Conservation (phyloP, 2,113 vertebrate genomes). For the Siniperca knerii region DNA sequence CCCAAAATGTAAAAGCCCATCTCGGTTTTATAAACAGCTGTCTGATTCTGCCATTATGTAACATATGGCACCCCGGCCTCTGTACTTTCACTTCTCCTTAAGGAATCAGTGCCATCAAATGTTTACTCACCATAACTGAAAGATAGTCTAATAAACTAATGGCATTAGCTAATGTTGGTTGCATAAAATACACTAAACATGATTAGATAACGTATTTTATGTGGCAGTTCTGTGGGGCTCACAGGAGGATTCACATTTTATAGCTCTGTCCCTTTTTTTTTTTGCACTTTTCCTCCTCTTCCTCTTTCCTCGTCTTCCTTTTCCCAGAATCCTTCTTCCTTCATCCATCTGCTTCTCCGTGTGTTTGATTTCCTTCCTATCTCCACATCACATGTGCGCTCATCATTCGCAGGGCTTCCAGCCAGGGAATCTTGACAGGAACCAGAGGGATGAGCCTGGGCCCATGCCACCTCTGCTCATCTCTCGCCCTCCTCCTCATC, state of each 20-base stretch:
- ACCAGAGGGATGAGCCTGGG: slow-evolving; percentile 47
- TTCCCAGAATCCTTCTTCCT: slow-evolving; percentile 15
- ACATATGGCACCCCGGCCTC: not conserved
- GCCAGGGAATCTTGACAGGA: slow-evolving; percentile 45
- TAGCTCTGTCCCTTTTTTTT: not conserved
- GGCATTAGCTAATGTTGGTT: slow-evolving; percentile 3
- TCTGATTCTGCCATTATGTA: slow-evolving; percentile 36
- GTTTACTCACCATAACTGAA: slow-evolving; percentile 3
- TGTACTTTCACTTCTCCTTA: not conserved
- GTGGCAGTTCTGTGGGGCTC: not conserved
- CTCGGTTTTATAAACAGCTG: slow-evolving; percentile 47
- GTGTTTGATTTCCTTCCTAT: slow-evolving; percentile 3
- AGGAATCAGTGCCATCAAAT: not conserved
- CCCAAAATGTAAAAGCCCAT: slow-evolving; percentile 31
- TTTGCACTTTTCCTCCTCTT: not conserved
- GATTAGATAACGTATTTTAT: slow-evolving; percentile 7
- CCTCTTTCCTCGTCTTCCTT: not conserved
- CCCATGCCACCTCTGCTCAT: not conserved
- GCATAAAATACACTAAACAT: not conserved
- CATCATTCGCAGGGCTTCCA: not conserved
- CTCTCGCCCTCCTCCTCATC: slow-evolving; percentile 16
- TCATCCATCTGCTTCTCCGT: not conserved
- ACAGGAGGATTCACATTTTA: not conserved
- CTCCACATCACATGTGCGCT: not conserved
- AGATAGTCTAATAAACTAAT: slow-evolving; percentile 17